Evolutionary conservation across 2,113 vertebrate species (phyloP).

Genomic region (Myocastor coypus): DNA sequence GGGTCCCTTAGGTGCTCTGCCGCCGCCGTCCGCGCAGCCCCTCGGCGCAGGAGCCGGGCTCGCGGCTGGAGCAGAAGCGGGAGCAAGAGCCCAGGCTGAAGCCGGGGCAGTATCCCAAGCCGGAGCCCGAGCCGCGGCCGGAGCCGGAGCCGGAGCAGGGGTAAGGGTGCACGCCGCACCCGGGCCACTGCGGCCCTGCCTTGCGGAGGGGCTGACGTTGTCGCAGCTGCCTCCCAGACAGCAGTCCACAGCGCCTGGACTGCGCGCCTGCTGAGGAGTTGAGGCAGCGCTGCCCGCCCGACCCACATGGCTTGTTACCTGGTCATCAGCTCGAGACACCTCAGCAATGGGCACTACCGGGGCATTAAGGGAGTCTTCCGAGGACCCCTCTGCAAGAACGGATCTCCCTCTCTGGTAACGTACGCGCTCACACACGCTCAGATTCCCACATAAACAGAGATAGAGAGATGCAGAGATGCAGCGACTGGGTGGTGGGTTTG

Average conservation of each 20-base stretch:
- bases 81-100: background rate
- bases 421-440: conserved; percentile 26
- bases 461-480: background rate
- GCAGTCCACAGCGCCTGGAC: conserved; percentile 49
- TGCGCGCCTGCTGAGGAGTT: conserved; percentile 77
- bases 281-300: conserved; percentile 76
- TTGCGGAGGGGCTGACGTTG: conserved; percentile 64
- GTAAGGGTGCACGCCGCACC: conserved; percentile 59
- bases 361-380: conserved; percentile 99
- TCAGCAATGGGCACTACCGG: conserved; percentile 98
- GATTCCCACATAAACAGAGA: background rate
- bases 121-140: background rate
- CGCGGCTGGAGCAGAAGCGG: background rate
- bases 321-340: conserved; percentile 99
- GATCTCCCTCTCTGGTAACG: conserved; percentile 94
- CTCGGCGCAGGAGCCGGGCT: conserved; percentile 71
- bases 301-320: conserved; percentile 97
- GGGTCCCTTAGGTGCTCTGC: conserved; percentile 65
- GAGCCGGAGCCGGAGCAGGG: conserved; percentile 36
- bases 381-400: conserved; percentile 94
- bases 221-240: conserved; percentile 63
- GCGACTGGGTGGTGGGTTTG: background rate
- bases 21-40: conserved; percentile 62
- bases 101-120: background rate
- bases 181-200: conserved; percentile 71